These are phyloP conservation scores for Labeo calbasu DNA, from an alignment of 2,797 vertebrate genomes.

Conservation along the genomic window DNA sequence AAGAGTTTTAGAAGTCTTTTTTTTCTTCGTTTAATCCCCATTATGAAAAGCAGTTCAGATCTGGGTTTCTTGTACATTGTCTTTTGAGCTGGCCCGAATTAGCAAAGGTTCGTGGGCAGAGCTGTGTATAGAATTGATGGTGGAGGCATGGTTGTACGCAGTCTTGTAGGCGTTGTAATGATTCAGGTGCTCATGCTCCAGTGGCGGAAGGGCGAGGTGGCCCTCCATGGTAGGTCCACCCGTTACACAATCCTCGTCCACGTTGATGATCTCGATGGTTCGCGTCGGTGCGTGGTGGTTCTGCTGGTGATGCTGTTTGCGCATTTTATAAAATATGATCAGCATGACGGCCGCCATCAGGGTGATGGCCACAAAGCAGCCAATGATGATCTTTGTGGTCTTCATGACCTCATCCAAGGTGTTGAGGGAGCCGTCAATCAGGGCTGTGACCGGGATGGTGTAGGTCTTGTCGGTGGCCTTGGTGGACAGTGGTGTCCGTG, in stretches of 20 bases:
- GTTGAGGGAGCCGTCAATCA: slow-evolving; percentile 85
- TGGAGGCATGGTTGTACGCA: slow-evolving; percentile 97
- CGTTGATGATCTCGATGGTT: slow-evolving; percentile 98
- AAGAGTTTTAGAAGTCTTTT: slow-evolving; percentile 60
- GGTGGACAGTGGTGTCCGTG: slow-evolving; percentile 87
- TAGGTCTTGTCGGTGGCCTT: slow-evolving; percentile 92
- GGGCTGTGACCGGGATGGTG: slow-evolving; percentile 90
- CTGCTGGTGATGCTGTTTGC: slow-evolving; percentile 99
- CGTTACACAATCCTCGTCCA: slow-evolving; percentile 95
- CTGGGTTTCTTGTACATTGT: slow-evolving; percentile 99
- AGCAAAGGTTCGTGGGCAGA: slow-evolving; percentile 99
- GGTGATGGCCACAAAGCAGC: slow-evolving; percentile 99
- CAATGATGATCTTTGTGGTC: slow-evolving; percentile 99
- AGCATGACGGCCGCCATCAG: slow-evolving; percentile 99
- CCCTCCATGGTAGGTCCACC: slow-evolving; percentile 93
- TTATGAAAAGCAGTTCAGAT: slow-evolving; percentile 87
- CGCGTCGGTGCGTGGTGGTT: slow-evolving; percentile 94
- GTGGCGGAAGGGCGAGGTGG: slow-evolving; percentile 94
- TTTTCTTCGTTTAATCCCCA: slow-evolving; percentile 72
- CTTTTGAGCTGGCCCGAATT: slow-evolving; percentile 99
- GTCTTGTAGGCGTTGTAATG: slow-evolving; percentile 99
- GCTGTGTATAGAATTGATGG: slow-evolving; percentile 99
- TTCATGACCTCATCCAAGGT: slow-evolving; percentile 99
- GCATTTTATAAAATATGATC: slow-evolving; percentile 99
- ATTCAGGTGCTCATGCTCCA: slow-evolving; percentile 99